These are phyloP conservation scores for Orientallactaga sibirica DNA, from an alignment of 2,797 vertebrate species.

Conservation along the genomic window DNA sequence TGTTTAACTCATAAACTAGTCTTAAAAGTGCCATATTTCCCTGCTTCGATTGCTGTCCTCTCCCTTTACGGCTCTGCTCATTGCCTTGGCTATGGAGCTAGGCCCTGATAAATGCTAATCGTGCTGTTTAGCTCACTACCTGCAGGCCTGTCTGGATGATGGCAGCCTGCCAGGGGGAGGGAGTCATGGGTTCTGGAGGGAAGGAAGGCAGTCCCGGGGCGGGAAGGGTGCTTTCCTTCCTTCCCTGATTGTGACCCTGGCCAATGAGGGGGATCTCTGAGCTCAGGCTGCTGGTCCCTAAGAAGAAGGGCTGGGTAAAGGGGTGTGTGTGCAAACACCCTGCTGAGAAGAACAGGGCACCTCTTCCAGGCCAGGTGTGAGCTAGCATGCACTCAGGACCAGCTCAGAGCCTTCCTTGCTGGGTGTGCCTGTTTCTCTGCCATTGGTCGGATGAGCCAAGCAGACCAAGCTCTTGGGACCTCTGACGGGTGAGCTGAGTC, in stretches of 20 bases:
- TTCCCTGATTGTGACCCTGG: background rate
- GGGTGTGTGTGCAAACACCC: accelerated
- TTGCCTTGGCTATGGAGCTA: accelerated
- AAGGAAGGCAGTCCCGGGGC: accelerated
- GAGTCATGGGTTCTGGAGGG: background rate
- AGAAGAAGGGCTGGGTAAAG: accelerated
- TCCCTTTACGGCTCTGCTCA: background rate
- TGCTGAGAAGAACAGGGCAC: accelerated
- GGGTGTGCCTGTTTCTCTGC: too few relatives aligned
- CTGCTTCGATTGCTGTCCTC: background rate
- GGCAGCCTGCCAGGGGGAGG: accelerated
- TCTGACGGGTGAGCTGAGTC: accelerated
- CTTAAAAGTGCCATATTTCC: background rate
- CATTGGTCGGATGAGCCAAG: accelerated
- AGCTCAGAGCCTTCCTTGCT: background rate
- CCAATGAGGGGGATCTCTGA: background rate
- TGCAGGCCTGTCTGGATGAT: background rate
- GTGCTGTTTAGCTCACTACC: accelerated
- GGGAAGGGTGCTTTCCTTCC: accelerated
- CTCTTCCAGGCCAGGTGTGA: accelerated
- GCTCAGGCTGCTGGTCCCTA: background rate
- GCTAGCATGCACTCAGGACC: accelerated
- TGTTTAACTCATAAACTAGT: background rate
- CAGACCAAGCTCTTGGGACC: accelerated
- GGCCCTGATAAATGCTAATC: accelerated